phyloP scores from a whole-genome alignment of 1,140 invertebrate species.

The Homalodisca vitripennis region DNA sequence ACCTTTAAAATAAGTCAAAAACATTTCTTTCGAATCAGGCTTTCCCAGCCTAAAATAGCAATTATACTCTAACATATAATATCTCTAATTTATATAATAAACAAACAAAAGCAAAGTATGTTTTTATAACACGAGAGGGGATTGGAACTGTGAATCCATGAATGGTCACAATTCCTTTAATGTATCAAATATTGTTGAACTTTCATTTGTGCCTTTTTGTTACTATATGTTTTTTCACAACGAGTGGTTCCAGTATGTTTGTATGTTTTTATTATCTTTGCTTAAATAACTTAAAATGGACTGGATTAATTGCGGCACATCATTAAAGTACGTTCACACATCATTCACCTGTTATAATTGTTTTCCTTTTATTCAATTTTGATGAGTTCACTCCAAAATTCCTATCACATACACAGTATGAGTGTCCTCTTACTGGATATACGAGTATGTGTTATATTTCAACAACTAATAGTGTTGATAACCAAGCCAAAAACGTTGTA shows the following conservation, averaged over 20 bases:
- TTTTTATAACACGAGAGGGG: too few species aligned
- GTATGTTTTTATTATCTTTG: slow-evolving; percentile 16
- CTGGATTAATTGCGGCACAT: neutral
- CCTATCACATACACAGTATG: slow-evolving; percentile 30
- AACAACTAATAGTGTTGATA: slow-evolving; percentile 7
- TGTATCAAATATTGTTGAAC: slow-evolving; percentile 2
- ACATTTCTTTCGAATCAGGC: too few species aligned
- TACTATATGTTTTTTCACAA: slow-evolving; percentile 20
- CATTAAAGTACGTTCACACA: slow-evolving; percentile 38
- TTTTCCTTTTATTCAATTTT: slow-evolving; percentile 37
- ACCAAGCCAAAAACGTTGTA: slow-evolving; percentile 10
- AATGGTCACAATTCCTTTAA: slow-evolving; percentile 5
- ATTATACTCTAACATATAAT: too few species aligned
- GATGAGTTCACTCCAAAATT: slow-evolving; percentile 41
- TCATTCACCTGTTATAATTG: slow-evolving; percentile 37
- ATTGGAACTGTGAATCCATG: neutral
- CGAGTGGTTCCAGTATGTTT: neutral
- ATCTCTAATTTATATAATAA: too few species aligned
- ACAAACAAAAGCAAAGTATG: too few species aligned
- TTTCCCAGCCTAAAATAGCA: too few species aligned
- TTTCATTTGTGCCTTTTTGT: slow-evolving; percentile 19
- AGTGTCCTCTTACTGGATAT: slow-evolving; percentile 10
- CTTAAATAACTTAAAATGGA: slow-evolving; percentile 23
- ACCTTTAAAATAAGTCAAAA: too few species aligned
- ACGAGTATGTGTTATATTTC: slow-evolving; percentile 5